These are phyloP conservation scores for Neoarius graeffei DNA, from an alignment of 2,113 vertebrate species.

Conservation along the genomic window DNA sequence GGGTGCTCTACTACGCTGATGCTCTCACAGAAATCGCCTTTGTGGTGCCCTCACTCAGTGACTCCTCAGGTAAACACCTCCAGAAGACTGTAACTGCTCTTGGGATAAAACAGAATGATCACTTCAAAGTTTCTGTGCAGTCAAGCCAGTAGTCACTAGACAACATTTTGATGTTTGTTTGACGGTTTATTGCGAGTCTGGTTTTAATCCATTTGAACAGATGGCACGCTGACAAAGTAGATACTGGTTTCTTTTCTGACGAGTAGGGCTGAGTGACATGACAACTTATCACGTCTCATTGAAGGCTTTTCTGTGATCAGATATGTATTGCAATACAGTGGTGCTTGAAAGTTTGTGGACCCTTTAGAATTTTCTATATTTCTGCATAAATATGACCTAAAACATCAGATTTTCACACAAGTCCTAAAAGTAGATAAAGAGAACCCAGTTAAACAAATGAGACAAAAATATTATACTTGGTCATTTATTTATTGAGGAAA, in stretches of 20 bases:
- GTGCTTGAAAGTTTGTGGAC: too few species aligned
- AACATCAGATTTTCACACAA: too few species aligned
- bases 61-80: conserved; percentile 77
- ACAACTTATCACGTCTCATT: background rate
- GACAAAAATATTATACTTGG: too few species aligned
- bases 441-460: too few species aligned
- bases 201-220: background rate
- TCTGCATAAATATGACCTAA: too few species aligned
- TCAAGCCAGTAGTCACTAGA: background rate
- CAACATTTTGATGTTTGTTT: background rate
- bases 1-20: conserved; percentile 85
- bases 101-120: background rate
- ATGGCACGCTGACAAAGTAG: background rate
- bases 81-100: background rate
- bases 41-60: conserved; percentile 82
- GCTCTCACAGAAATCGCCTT: conserved; percentile 89
- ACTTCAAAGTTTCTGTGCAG: background rate
- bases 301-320: background rate
- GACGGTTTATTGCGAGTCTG: background rate
- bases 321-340: background rate
- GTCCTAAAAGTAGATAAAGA: too few species aligned
- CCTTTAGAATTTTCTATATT: too few species aligned
- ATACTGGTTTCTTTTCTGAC: background rate
- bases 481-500: too few species aligned
- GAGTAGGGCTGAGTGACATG: background rate